Percentiles rank a stretch among this genome's conserved stretches.
Conservation (phyloP, 2,888 invertebrate genomes). For the Diadegma fenestrale region DNA sequence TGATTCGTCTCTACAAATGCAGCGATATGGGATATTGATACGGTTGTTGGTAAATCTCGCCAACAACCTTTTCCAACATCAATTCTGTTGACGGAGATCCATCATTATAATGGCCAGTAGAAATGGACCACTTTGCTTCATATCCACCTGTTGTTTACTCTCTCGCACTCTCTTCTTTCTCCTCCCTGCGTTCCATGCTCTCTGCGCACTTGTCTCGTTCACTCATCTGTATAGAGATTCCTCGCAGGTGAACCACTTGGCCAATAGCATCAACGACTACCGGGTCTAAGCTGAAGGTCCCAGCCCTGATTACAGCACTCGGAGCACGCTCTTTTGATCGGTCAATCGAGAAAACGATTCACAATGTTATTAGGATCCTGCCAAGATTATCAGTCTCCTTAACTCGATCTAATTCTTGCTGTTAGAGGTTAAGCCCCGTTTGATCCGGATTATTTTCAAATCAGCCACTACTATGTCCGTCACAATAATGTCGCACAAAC, state of each 20-base stretch:
- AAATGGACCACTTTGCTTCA: slow-evolving; percentile 66
- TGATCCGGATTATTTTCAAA: slow-evolving; percentile 19
- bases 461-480: background rate
- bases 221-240: slow-evolving; percentile 3
- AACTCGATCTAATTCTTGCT: slow-evolving; percentile 44
- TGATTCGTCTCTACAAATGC: background rate
- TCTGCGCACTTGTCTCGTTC: background rate
- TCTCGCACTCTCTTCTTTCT: slow-evolving; percentile 3
- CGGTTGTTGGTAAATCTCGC: slow-evolving; percentile 48
- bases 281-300: slow-evolving; percentile 48
- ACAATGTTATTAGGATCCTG: slow-evolving; percentile 41
- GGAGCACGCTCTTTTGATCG: slow-evolving; percentile 43
- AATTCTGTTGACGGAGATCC: slow-evolving; percentile 25
- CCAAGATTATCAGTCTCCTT: slow-evolving; percentile 36
- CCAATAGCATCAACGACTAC: slow-evolving; percentile 59
- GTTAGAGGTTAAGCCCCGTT: slow-evolving; percentile 16
- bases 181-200: too few species aligned
- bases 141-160: slow-evolving; percentile 66
- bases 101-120: slow-evolving; percentile 64
- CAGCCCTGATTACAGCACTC: slow-evolving; percentile 44
- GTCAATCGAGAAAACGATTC: slow-evolving; percentile 50
- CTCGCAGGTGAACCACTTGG: slow-evolving; percentile 18
- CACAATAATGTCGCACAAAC: slow-evolving; percentile 5
- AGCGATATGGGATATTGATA: slow-evolving; percentile 54
- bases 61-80: slow-evolving; percentile 9